Evolutionary conservation across 2,888 invertebrate genomes (phyloP), one percentile per base, ranked within the genome.

Genomic region (Opisthograptis luteolata): DNA sequence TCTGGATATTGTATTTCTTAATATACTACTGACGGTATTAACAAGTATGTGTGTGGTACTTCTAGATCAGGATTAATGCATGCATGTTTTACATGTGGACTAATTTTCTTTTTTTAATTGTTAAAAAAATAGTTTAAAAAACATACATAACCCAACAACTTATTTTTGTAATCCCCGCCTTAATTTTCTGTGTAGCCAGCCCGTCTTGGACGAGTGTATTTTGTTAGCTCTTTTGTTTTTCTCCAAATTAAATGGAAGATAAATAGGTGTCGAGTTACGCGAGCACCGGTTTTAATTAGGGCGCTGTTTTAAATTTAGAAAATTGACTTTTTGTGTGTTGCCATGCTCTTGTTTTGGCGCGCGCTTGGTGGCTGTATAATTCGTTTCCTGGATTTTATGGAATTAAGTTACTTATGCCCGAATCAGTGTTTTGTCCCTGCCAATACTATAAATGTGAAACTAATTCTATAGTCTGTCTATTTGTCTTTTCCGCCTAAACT

Each of bases 231-330:
- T 53, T 57, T 55, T 59, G 53, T 55, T 54, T 53, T 58, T 53
- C 40, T 34, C 30, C 19, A 12, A 39, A 43, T 66, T 70, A 66
- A 70, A 76, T 73, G 69, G 57, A 67, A 64, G 64, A 67, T 65
- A 68, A 69, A 70, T 65, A 71, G 65, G 80, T 77, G 70, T 81
- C 79, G 56, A 42, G 65, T 82, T 82, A 73, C 82, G 61, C 58
- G 60, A 59, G 63, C 66, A 64, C 55, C 55, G 55, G 36, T 72
- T 30, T 50, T 44, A 79, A 81, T 81, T 76, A 70, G 81, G 63
- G 43, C 81, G 66, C 48, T 51, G 36, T 42, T 43, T 62, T 81
- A 78, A 73, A 76, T 72, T 70, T 79, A 77, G 77, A 69, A 65
- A 64, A 71, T 68, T 70, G 66, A 75, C 69, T 77, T 75, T 70